phyloP scores from a whole-genome alignment of 2,888 invertebrate genomes.

The Arenicola marina region DNA sequence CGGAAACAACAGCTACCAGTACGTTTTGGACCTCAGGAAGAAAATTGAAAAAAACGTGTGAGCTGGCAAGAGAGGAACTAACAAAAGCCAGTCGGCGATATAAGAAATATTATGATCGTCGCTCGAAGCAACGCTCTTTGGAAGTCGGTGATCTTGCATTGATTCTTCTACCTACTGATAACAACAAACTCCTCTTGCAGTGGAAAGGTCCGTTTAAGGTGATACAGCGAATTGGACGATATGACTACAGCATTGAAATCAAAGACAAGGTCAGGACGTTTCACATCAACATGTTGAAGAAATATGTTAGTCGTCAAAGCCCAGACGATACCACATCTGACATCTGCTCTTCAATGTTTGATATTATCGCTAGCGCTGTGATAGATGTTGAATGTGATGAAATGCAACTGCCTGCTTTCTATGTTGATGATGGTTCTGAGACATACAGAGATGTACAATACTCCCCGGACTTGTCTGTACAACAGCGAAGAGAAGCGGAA shows the following conservation, averaged over 20 bases:
- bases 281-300: constrained; percentile 5
- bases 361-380: not conserved
- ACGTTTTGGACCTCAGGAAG: not conserved
- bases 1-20: not conserved
- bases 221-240: not conserved
- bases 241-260: constrained; percentile 3
- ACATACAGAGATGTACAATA: no score
- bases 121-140: not conserved
- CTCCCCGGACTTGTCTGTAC: no score
- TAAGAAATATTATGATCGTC: not conserved
- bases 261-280: not conserved
- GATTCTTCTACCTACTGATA: constrained; percentile 2
- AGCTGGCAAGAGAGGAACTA: not conserved
- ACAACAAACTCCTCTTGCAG: not conserved
- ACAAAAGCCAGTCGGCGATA: not conserved
- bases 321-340: not conserved
- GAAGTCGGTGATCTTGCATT: not conserved
- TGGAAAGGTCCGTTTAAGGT: constrained; percentile 7
- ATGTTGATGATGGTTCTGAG: no score
- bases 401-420: no score
- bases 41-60: not conserved
- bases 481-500: no score
- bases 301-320: not conserved
- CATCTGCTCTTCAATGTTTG: no score
- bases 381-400: not conserved